These are phyloP conservation scores for Macrostomum cliftonense DNA, from an alignment of 2,888 invertebrate genomes.

Conservation along the genomic window DNA sequence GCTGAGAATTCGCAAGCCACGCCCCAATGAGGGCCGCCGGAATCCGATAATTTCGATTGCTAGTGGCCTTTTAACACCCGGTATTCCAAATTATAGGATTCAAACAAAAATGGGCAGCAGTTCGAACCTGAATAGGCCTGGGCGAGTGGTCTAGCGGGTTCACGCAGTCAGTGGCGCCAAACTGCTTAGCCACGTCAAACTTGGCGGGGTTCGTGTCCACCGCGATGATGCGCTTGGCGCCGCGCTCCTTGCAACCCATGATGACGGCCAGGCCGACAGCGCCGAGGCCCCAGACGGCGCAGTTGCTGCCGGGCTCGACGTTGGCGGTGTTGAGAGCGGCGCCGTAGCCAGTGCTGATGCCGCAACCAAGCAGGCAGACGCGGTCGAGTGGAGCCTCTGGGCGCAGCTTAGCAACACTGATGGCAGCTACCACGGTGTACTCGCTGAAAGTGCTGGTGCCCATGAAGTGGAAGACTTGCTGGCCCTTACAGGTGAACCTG, in stretches of 20 bases:
- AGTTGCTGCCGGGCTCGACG: conserved; percentile 45
- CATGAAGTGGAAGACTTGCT: conserved; percentile 36
- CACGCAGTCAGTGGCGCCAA: conserved; percentile 80
- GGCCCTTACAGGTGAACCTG: conserved; percentile 36
- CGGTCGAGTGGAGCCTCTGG: conserved; percentile 27
- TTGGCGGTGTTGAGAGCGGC: conserved; percentile 36
- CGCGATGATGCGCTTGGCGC: conserved; percentile 33
- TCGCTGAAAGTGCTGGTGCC: conserved; percentile 36
- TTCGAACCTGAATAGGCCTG: conserved; percentile 48
- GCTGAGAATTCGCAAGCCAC: too few species aligned
- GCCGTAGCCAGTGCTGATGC: conserved; percentile 48
- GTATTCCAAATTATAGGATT: too few species aligned
- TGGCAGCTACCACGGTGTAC: conserved; percentile 41
- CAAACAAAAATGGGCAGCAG: too few species aligned
- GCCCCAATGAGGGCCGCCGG: too few species aligned
- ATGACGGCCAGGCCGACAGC: conserved; percentile 36
- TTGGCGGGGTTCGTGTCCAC: conserved; percentile 35
- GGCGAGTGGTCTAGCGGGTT: conserved; percentile 54
- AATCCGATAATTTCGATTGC: too few species aligned
- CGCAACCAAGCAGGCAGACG: conserved; percentile 37
- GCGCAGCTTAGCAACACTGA: conserved; percentile 72
- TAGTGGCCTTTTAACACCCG: too few species aligned
- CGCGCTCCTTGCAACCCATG: conserved; percentile 37
- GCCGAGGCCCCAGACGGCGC: conserved; percentile 38
- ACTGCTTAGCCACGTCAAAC: conserved; percentile 47